phyloP scores from a whole-genome alignment of 1,140 invertebrate genomes.

The Asbolus verrucosus region DNA sequence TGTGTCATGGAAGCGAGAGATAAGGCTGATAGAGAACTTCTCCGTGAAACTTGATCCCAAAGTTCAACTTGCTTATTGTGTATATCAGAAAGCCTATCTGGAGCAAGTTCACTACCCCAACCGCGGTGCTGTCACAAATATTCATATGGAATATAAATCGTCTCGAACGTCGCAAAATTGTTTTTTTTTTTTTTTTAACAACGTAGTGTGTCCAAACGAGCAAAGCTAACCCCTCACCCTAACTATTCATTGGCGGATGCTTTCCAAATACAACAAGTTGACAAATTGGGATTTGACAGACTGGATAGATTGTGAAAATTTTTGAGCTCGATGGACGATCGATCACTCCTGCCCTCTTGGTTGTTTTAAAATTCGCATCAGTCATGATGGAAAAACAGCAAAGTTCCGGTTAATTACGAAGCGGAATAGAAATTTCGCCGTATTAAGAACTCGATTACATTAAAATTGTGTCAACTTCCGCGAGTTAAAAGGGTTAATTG shows the following conservation, averaged over 20 bases:
- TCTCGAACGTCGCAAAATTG: conserved; percentile 4
- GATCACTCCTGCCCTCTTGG: conserved; percentile 6
- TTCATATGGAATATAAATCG: conserved; percentile 28
- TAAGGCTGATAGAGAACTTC: conserved; percentile 88
- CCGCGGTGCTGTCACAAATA: conserved; percentile 79
- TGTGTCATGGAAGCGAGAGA: conserved; percentile 88
- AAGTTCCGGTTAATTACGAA: conserved; percentile 7
- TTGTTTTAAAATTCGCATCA: conserved; percentile 3
- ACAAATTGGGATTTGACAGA: conserved; percentile 41
- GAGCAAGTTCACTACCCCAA: conserved; percentile 88
- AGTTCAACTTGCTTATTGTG: conserved; percentile 86
- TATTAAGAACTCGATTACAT: not conserved
- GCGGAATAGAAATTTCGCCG: conserved; percentile 1
- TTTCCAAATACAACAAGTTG: conserved; percentile 45
- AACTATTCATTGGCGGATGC: conserved; percentile 14
- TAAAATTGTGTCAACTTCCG: conserved; percentile 20
- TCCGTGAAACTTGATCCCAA: conserved; percentile 89
- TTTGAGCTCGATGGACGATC: conserved; percentile 5
- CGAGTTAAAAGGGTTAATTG: conserved; percentile 7
- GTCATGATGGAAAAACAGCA: conserved; percentile 4
- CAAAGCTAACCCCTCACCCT: not conserved
- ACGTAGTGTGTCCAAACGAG: conserved; percentile 1
- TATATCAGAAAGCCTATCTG: conserved; percentile 80
- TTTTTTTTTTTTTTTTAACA: conserved; percentile 14
- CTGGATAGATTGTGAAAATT: conserved; percentile 30